Percentiles rank a stretch among this genome's conserved stretches.
Evolutionary conservation across 2,888 invertebrate species (phyloP).

Genomic region (Myopa tessellatipennis): DNA sequence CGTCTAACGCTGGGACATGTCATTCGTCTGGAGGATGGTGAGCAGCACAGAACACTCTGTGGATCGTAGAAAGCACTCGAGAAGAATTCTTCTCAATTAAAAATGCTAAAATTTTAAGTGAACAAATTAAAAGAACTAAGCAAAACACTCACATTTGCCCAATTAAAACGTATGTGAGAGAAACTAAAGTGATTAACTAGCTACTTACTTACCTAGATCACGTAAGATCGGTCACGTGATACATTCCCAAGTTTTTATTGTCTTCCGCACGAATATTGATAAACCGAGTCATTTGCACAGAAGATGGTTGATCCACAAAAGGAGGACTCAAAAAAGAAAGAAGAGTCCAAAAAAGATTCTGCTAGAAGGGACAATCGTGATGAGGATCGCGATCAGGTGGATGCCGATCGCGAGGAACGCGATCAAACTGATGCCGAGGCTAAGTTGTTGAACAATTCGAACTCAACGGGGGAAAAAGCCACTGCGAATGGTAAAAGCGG

Average conservation of each 20-base stretch:
- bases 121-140: slow-evolving; percentile 9
- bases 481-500: slow-evolving; percentile 46
- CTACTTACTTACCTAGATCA: neutral
- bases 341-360: neutral
- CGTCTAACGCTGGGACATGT: slow-evolving; percentile 49
- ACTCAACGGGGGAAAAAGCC: slow-evolving; percentile 18
- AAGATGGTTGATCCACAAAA: slow-evolving; percentile 17
- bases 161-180: slow-evolving; percentile 24
- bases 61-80: neutral
- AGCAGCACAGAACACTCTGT: slow-evolving; percentile 39
- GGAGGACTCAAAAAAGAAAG: neutral
- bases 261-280: neutral
- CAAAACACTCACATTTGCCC: neutral
- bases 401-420: slow-evolving; percentile 41
- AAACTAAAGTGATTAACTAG: neutral
- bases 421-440: slow-evolving; percentile 50
- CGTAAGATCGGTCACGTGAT: slow-evolving; percentile 13
- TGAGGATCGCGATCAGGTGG: slow-evolving; percentile 10
- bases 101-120: slow-evolving; percentile 21
- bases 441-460: slow-evolving; percentile 53
- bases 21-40: slow-evolving; percentile 53
- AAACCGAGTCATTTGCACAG: neutral
- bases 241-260: neutral
- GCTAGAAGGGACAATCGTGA: slow-evolving; percentile 10
- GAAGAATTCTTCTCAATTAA: slow-evolving; percentile 19